Base-by-base conservation (phyloP, 53 echinoderm and acorn worm species). In the Echinometra lucunter region DNA sequence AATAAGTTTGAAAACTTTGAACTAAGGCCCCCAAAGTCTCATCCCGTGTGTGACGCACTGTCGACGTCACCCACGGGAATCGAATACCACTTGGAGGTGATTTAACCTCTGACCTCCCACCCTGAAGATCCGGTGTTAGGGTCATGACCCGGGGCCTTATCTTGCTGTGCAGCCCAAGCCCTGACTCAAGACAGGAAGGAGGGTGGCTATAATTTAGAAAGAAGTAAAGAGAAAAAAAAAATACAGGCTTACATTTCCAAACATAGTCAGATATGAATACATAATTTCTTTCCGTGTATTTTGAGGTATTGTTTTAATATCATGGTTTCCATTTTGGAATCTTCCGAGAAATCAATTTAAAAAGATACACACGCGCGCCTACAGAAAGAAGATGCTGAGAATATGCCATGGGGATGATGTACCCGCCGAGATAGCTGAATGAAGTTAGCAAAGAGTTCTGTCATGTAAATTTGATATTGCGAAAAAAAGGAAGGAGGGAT, bases 41-140 rank as follows among this genome's bases (percentile, higher is more conserved):
- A 57, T 89, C 89, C 32, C 58, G 58, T 57, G 58, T 57, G 37
- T 57, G 89, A 89, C 89, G 89, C 89, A 40, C 8, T 21, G 28
- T 7, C 89, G 21, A 89, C 37, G 89, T 58, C 67, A 91, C 91
- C 91, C 91, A 28, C 42, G 91, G 91, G 91, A 91, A 58, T 91
- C 91, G 69, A 17, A 19, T 15, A 69, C 66, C 91, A 67, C 91
- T 91, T 67, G 91, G 69, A 69, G 69, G 91, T 91, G 91, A 91
- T 91, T 91, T 91, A 91, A 91, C 91, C 91, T 67, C 57, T 91
- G 45, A 66, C 91, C 91, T 91, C 70, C 70, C 70, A 91, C 91
- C 91, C 91, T 42, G 91, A 91, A 67, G 91, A 60, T 91, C 91
- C 91, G 91, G 91, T 67, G 69, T 91, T 69, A 45, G 70, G 91